These are phyloP conservation scores for Ceratosolen solmsi DNA, from an alignment of 1,140 invertebrate genomes.

Conservation along the genomic window DNA sequence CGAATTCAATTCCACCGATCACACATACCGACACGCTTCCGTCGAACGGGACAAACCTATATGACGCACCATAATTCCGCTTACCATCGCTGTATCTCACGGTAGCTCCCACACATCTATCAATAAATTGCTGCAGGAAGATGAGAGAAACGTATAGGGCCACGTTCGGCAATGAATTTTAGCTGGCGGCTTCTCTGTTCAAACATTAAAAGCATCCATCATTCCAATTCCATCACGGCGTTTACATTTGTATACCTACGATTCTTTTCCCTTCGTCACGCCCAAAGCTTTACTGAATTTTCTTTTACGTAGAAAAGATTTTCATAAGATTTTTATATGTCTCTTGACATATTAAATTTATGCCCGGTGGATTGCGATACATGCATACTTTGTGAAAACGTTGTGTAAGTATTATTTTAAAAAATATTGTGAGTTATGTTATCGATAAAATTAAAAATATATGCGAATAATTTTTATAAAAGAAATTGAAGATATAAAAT, in stretches of 20 bases:
- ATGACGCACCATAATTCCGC: conserved; percentile 35
- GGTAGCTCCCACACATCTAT: conserved; percentile 27
- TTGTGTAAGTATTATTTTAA: neutral
- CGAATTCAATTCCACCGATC: conserved; percentile 35
- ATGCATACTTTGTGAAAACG: neutral
- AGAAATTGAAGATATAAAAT: neutral
- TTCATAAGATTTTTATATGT: conserved; percentile 8
- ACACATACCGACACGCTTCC: neutral
- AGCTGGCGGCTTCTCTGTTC: neutral
- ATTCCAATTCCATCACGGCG: conserved; percentile 5
- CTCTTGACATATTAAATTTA: conserved; percentile 8
- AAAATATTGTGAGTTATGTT: neutral
- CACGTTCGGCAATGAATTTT: conserved; percentile 16
- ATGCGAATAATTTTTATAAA: neutral
- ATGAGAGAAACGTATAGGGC: neutral
- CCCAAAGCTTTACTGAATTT: too few species aligned
- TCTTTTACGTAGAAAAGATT: neutral
- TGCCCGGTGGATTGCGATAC: neutral
- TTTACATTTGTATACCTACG: neutral
- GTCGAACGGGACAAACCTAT: neutral
- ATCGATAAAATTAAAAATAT: neutral
- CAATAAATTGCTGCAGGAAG: conserved; percentile 22
- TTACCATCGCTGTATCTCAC: neutral
- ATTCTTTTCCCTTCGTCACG: neutral
- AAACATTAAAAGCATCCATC: conserved; percentile 42